Evolutionary conservation across 2,797 vertebrate genomes (phyloP), one percentile per base, ranked within the genome.

Genomic region (Pantherophis vulpinus): DNA sequence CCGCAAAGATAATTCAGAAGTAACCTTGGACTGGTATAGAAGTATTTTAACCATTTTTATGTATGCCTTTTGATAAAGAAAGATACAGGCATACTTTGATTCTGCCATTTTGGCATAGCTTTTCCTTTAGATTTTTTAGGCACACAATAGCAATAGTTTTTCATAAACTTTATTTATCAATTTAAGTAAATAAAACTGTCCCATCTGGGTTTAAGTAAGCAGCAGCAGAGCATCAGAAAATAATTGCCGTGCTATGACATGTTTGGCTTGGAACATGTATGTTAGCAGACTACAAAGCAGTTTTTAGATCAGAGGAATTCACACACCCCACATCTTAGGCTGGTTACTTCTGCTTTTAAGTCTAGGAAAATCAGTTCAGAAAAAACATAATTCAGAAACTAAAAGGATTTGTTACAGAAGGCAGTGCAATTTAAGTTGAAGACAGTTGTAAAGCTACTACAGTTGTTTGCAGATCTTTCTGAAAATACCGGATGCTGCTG

Each of bases 401-500:
- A 27, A n/a, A 0, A 7, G 29, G 89, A 66, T 63, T 87, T 86
- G 89, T 47, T 93, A 83, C 32, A 92, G 86, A 95, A 95, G 88
- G 88, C 94, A 95, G 94, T 94, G 89, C 56, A 95, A 95, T 12
- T 83, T 14, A 88, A 93, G 94, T 42, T 79, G 92, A 91, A 95
- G 95, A 95, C 94, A 97, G 94, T 93, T 93, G 87, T 92, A 94
- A 93, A 94, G 92, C 95, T 91, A 93, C 94, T 93, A 94, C 89
- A 95, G 94, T 93, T 95, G 95, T 94, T 95, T 90, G 79, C 0
- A 2, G 55, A 94, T 93, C 92, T 95, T 89, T 92, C 96, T 97
- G 96, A 95, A 94, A 95, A 32, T 92, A 95, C 95, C 96, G 96
- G 96, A 96, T 94, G 95, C 90, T 92, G 51, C 89, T 87, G 27